Conservation (phyloP, 2,797 vertebrate genomes). For the Malurus splendens region DNA sequence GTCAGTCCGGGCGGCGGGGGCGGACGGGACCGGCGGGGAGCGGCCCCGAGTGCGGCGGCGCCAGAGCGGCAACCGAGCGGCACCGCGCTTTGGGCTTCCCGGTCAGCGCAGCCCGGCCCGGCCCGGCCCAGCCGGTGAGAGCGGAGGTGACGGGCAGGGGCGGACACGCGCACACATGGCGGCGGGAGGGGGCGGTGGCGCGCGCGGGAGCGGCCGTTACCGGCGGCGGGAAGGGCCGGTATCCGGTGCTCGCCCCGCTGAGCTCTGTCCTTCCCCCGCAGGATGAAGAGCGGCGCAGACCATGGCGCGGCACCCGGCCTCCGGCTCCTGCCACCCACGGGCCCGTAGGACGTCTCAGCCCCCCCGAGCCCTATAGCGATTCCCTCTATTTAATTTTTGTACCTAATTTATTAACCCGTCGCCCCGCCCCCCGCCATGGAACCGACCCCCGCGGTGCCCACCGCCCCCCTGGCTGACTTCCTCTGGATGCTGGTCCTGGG, state of each 20-base stretch:
- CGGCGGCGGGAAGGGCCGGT: not conserved
- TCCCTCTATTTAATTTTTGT: not conserved
- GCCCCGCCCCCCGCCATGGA: not conserved
- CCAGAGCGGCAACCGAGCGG: not conserved
- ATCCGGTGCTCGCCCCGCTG: not conserved
- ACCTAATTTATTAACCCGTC: constrained; percentile 1
- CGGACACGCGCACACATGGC: not conserved
- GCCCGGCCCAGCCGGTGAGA: not conserved
- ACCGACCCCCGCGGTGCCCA: not conserved
- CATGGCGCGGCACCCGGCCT: not conserved
- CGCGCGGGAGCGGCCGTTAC: not conserved
- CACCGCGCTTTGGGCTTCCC: not conserved
- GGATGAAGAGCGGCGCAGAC: not conserved
- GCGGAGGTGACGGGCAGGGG: not conserved
- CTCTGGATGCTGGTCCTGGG: constrained; percentile 88
- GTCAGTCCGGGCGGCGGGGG: not conserved
- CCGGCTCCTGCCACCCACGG: not conserved
- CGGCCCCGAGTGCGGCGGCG: rapidly evolving
- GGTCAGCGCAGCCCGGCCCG: not conserved
- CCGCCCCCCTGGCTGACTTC: constrained; percentile 51
- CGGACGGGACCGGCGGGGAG: rapidly evolving
- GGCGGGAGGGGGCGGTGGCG: not conserved
- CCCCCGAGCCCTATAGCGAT: not conserved
- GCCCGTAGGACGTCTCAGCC: not conserved
- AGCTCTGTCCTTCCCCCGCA: not conserved